These are phyloP conservation scores for Manduca sexta DNA, from an alignment of 1,140 invertebrate species.

Conservation along the genomic window DNA sequence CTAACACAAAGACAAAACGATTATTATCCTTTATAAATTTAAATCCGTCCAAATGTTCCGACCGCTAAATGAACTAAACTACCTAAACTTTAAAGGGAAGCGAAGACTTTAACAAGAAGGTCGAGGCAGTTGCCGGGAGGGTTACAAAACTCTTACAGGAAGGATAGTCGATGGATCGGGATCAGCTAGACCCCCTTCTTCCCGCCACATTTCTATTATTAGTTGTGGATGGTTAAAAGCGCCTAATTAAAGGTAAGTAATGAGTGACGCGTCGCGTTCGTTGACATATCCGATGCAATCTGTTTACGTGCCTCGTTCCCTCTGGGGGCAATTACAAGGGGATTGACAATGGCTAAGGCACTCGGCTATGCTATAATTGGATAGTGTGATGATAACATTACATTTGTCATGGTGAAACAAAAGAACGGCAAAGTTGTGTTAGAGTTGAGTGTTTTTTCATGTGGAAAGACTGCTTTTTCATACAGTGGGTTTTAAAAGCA, in stretches of 20 bases:
- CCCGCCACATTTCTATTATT: slow-evolving; percentile 21
- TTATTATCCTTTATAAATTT: too few species aligned
- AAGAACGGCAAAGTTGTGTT: too few species aligned
- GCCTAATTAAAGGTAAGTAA: slow-evolving; percentile 12
- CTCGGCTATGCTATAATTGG: too few species aligned
- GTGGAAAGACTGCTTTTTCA: too few species aligned
- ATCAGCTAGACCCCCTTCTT: slow-evolving; percentile 2
- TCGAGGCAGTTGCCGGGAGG: not conserved
- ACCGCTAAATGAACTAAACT: not conserved
- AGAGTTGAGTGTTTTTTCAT: too few species aligned
- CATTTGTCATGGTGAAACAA: too few species aligned
- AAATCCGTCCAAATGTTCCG: not conserved
- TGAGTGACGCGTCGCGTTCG: slow-evolving; percentile 6
- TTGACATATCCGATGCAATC: slow-evolving; percentile 12
- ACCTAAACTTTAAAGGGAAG: slow-evolving; percentile 1
- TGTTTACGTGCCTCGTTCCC: not conserved
- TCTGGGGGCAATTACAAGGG: too few species aligned
- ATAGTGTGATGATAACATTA: too few species aligned
- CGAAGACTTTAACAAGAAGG: slow-evolving; percentile 4
- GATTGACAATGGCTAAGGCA: too few species aligned
- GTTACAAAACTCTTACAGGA: not conserved
- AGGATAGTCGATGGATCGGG: slow-evolving; percentile 16
- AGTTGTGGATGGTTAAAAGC: slow-evolving; percentile 12
- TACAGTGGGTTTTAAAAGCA: too few species aligned
- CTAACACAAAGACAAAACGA: too few species aligned